Conservation (phyloP, 2,797 vertebrate genomes). For the Pangasius sanitwongsei region DNA sequence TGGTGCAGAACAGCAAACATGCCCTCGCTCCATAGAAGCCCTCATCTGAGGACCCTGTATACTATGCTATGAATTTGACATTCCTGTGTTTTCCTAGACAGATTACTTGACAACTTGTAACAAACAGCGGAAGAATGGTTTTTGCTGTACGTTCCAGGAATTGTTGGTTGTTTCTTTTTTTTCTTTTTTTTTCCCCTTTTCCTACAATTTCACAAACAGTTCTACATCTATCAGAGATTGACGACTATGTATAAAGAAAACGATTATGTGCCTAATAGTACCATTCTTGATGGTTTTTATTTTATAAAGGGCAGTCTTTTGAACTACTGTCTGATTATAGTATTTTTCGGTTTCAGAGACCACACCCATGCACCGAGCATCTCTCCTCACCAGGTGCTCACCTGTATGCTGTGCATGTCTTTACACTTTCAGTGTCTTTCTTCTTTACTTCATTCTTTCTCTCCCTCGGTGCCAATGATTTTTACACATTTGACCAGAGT, state of each 20-base stretch:
- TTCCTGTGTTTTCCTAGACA: slow-evolving; percentile 69
- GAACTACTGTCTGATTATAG: slow-evolving; percentile 68
- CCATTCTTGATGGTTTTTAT: slow-evolving; percentile 71
- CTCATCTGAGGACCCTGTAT: slow-evolving; percentile 59
- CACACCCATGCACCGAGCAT: slow-evolving; percentile 71
- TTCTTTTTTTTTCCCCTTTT: slow-evolving; percentile 44
- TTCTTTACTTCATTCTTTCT: slow-evolving; percentile 63
- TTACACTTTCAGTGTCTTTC: slow-evolving; percentile 75
- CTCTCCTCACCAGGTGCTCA: slow-evolving; percentile 69
- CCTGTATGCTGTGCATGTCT: slow-evolving; percentile 82
- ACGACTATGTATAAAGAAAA: slow-evolving; percentile 80
- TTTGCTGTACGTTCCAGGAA: slow-evolving; percentile 60
- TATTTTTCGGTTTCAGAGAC: slow-evolving; percentile 71
- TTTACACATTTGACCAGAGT: slow-evolving; percentile 83
- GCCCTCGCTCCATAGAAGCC: slow-evolving; percentile 58
- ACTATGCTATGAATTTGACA: slow-evolving; percentile 62
- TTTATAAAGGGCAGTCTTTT: slow-evolving; percentile 72
- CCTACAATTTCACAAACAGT: slow-evolving; percentile 68
- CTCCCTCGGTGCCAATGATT: slow-evolving; percentile 80
- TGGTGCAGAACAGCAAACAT: slow-evolving; percentile 52
- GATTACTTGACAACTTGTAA: slow-evolving; percentile 72
- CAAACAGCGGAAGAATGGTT: slow-evolving; percentile 61
- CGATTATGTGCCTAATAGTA: slow-evolving; percentile 86
- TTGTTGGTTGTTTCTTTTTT: slow-evolving; percentile 57
- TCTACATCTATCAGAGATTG: slow-evolving; percentile 75